A percentile compares a stretch with the other conserved stretches of the same genome.
Conservation (phyloP, 2,113 vertebrate species). For the Atractosteus spatula region DNA sequence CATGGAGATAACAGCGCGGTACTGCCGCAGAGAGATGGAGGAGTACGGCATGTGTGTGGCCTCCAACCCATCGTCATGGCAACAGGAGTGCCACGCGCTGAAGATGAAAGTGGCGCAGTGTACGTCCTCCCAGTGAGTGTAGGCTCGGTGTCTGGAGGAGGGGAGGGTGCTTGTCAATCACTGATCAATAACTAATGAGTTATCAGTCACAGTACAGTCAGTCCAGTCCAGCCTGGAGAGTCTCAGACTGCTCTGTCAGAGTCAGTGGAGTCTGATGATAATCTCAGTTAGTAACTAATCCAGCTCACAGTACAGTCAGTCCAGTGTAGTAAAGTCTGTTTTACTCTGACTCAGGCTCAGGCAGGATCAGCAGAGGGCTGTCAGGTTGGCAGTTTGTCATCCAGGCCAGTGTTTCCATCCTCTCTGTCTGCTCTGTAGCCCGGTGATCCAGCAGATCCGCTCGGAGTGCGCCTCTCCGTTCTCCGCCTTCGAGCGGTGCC, state of each 20-base stretch:
- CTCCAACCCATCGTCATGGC: slow-evolving; percentile 81
- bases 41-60: slow-evolving; percentile 83
- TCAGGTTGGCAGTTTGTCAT: too few species aligned
- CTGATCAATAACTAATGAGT: too few species aligned
- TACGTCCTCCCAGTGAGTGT: slow-evolving; percentile 86
- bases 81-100: slow-evolving; percentile 75
- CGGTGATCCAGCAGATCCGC: slow-evolving; percentile 83
- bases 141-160: neutral
- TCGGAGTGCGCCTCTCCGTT: slow-evolving; percentile 75
- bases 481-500: slow-evolving; percentile 79
- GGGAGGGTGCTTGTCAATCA: neutral
- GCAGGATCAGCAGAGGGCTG: too few species aligned
- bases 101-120: slow-evolving; percentile 83
- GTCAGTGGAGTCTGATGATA: too few species aligned
- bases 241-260: too few species aligned
- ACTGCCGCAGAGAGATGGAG: slow-evolving; percentile 82
- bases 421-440: slow-evolving; percentile 50
- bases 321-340: too few species aligned
- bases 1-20: slow-evolving; percentile 78
- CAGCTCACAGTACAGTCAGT: too few species aligned
- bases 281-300: too few species aligned
- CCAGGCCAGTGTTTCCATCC: neutral
- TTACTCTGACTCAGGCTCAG: too few species aligned
- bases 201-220: too few species aligned
- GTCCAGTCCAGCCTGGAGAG: too few species aligned